Evolutionary conservation across 1,140 invertebrate genomes (phyloP).

Genomic region (Solenopsis invicta): DNA sequence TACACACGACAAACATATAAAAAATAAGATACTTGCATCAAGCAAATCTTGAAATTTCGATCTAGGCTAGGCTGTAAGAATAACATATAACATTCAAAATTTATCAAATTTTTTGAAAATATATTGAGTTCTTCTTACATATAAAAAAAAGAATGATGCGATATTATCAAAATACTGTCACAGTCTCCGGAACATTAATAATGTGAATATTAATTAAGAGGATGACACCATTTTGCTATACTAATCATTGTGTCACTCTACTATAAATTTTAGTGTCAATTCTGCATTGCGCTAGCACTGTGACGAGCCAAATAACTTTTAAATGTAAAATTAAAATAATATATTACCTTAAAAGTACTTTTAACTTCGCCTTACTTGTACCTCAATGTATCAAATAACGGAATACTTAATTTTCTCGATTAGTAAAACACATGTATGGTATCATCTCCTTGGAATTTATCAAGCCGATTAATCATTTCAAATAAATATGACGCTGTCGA

Average conservation of each 20-base stretch:
- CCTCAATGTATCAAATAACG: conserved; percentile 69
- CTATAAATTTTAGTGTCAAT: conserved; percentile 85
- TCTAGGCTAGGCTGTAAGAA: conserved; percentile 82
- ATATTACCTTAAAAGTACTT: conserved; percentile 83
- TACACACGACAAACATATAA: conserved; percentile 79
- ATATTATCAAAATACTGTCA: conserved; percentile 84
- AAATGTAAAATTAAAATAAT: conserved; percentile 87
- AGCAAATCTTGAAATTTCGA: conserved; percentile 81
- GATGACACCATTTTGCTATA: conserved; percentile 78
- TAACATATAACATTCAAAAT: conserved; percentile 82
- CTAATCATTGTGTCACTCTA: conserved; percentile 83
- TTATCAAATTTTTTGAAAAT: conserved; percentile 84
- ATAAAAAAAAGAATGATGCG: conserved; percentile 77
- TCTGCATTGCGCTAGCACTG: conserved; percentile 85
- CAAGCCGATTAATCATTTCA: conserved; percentile 20
- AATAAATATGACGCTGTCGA: conserved; percentile 66
- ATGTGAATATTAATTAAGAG: conserved; percentile 76
- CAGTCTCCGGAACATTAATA: conserved; percentile 77
- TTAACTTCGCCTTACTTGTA: conserved; percentile 73
- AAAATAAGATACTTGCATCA: conserved; percentile 69
- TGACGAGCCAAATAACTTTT: conserved; percentile 87
- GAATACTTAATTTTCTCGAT: conserved; percentile 49
- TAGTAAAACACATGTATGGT: conserved; percentile 60
- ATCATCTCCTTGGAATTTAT: conserved; percentile 41
- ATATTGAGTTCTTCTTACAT: conserved; percentile 84